Percentiles rank a stretch among this genome's conserved stretches.
These are phyloP conservation scores for Sebastes matsubarae DNA, from an alignment of 2,797 vertebrate genomes.

Conservation along the genomic window DNA sequence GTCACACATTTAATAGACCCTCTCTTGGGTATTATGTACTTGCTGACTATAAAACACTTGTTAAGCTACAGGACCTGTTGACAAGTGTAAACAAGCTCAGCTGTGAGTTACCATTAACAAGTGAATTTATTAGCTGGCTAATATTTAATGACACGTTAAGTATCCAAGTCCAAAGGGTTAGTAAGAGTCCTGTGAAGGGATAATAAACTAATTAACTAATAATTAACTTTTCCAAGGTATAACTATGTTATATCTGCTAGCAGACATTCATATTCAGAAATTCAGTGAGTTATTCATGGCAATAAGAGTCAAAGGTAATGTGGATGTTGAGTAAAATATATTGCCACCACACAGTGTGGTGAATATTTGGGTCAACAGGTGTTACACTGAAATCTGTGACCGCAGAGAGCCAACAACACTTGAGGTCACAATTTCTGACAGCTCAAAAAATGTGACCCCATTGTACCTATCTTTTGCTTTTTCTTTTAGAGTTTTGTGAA, in stretches of 20 bases:
- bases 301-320: neutral
- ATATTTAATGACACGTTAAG: neutral
- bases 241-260: neutral
- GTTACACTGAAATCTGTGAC: too few species aligned
- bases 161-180: neutral
- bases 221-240: too few species aligned
- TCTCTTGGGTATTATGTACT: too few species aligned
- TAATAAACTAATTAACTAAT: neutral
- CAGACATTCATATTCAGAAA: neutral
- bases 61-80: too few species aligned
- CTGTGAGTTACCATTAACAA: neutral
- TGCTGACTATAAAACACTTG: too few species aligned
- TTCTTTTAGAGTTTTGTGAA: too few species aligned
- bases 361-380: neutral
- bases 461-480: too few species aligned
- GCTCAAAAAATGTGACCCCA: too few species aligned
- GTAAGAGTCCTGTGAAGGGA: neutral
- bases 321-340: neutral
- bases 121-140: neutral
- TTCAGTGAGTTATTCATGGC: neutral
- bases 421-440: too few species aligned
- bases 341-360: neutral
- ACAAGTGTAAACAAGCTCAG: neutral
- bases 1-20: too few species aligned
- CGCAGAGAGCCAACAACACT: too few species aligned